These are phyloP conservation scores for Axinella damicornis DNA, from an alignment of 37 sponge, comb jelly and placozoan genomes.

Conservation along the genomic window DNA sequence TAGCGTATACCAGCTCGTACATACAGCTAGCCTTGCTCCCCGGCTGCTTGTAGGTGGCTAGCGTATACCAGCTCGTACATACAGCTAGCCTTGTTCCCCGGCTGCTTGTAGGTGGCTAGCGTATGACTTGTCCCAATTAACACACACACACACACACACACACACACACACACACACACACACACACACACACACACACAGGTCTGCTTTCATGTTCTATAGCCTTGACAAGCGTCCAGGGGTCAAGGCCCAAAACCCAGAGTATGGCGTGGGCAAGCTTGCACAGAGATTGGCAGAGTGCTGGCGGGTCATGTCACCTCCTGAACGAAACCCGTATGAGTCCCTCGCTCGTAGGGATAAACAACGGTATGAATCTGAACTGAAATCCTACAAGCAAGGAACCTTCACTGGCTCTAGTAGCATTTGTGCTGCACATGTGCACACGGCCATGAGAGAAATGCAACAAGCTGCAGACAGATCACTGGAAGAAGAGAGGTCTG, in stretches of 20 bases:
- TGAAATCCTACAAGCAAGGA: constrained; percentile 74
- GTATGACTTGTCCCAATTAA: background rate
- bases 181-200: constrained; percentile 36
- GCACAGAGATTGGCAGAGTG: constrained; percentile 74
- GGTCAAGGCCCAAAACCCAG: constrained; percentile 60
- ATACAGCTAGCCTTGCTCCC: too few relatives aligned
- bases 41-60: too few relatives aligned
- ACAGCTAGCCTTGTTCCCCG: too few relatives aligned
- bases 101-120: background rate
- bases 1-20: too few relatives aligned
- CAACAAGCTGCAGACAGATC: background rate
- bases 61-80: background rate
- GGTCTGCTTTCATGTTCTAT: constrained; percentile 93
- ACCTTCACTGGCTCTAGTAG: constrained; percentile 34
- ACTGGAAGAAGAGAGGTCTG: too few relatives aligned
- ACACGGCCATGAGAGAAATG: background rate
- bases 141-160: constrained; percentile 12
- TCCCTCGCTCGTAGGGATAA: constrained; percentile 78
- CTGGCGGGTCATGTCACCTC: constrained; percentile 67
- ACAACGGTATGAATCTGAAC: constrained; percentile 76
- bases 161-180: constrained; percentile 10
- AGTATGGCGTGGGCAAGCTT: constrained; percentile 69
- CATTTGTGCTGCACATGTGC: background rate
- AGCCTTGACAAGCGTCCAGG: constrained; percentile 75
- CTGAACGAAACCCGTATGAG: constrained; percentile 61